Evolutionary conservation across 2,888 invertebrate genomes (phyloP).

Genomic region (Parthenolecanium corni): DNA sequence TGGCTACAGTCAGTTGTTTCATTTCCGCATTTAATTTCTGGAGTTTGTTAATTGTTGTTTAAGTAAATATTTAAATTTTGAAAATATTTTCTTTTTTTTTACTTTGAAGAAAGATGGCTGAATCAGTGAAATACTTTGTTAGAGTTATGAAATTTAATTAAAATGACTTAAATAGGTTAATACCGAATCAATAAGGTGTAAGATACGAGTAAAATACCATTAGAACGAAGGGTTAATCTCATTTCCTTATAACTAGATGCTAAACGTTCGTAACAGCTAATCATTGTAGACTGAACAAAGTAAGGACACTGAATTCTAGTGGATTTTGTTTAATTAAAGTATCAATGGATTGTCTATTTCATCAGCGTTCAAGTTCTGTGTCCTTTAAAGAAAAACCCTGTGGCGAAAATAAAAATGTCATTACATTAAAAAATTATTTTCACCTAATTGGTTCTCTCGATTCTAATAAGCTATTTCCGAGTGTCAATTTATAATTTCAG

Average conservation of each 20-base stretch:
- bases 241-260: too few relatives aligned
- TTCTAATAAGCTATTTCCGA: conserved; percentile 28
- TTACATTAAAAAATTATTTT: too few relatives aligned
- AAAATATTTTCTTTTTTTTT: too few relatives aligned
- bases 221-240: too few relatives aligned
- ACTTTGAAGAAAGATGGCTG: not conserved
- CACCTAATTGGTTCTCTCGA: conserved; percentile 31
- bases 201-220: conserved; percentile 28
- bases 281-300: conserved; percentile 31
- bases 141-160: conserved; percentile 34
- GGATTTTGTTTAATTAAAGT: conserved; percentile 33
- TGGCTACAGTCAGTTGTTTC: conserved; percentile 64
- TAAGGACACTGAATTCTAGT: conserved; percentile 33
- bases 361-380: conserved; percentile 29
- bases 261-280: conserved; percentile 33
- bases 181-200: conserved; percentile 33
- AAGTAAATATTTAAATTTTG: too few relatives aligned
- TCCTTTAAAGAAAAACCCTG: not conserved
- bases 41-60: too few relatives aligned
- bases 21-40: conserved; percentile 39
- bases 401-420: not conserved
- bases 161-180: conserved; percentile 34
- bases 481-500: conserved; percentile 32
- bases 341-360: conserved; percentile 32
- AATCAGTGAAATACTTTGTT: conserved; percentile 28